Base-by-base conservation (phyloP, 2,797 vertebrate genomes). In the Pitangus sulphuratus region DNA sequence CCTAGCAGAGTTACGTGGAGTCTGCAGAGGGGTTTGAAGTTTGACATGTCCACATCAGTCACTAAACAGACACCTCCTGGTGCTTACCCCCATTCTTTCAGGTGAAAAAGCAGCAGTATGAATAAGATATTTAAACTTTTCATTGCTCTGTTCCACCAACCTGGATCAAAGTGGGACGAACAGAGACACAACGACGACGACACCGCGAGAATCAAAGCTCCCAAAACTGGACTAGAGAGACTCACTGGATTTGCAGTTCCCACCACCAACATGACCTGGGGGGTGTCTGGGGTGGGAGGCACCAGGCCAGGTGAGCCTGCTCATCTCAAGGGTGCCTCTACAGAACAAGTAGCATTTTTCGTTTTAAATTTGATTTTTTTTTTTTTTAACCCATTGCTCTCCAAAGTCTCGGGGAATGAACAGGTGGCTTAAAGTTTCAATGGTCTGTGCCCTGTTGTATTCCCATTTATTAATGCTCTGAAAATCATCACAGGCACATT, bases 251-350 rank as follows among this genome's bases (percentile, higher is more conserved):
- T 11, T 26, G 3, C 35, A 44, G 13, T 13, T 24, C 28, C 39
- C 68, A 45, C 25, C 45, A n/a, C 12, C 45, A 58, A 0, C 21
- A 14, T 0, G 3, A 2, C 3, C 33, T 15, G 31, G 4, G 3
- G 31, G 9, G 9, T 3, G 2, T 26, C 26, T 31, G 42, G 31
- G 16, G 48, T 5, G 37, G 37, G 45, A 24, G 9, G 39, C n/a
- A 19, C 24, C 4, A 7, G 48, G 17, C 25, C 48, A 56, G 37
- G 20, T 4, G 24, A 76, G 5, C 25, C 66, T 26, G 42, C 9
- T 74, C 50, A 56, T 3, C 57, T 48, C 77, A 26, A 12, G 4
- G 4, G 21, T 28, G 57, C 28, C 21, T 25, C 74, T 45, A 14
- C 4, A 53, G 1, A 44, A 45, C 30, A 35, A 25, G 21, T 0